Evolutionary conservation across 2,113 vertebrate genomes (phyloP).

Genomic region (Quiscalus mexicanus): DNA sequence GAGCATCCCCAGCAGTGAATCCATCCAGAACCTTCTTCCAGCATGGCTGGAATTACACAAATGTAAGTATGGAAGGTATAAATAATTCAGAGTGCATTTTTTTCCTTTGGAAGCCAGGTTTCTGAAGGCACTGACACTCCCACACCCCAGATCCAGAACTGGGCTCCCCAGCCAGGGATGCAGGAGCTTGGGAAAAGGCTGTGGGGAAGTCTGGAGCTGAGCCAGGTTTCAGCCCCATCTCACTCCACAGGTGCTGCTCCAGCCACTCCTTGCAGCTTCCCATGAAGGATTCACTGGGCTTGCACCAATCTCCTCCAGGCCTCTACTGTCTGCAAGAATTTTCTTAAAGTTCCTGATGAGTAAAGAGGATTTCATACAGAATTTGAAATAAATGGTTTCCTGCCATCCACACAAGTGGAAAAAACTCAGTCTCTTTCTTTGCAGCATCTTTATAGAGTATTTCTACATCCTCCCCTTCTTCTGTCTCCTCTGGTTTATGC

Average conservation of each 20-base stretch:
- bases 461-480: background rate
- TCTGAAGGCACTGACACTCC: background rate
- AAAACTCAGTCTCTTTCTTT: background rate
- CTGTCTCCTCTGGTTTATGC: background rate
- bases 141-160: background rate
- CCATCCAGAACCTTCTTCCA: background rate
- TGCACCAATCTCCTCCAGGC: background rate
- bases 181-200: background rate
- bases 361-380: background rate
- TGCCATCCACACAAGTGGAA: background rate
- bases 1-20: background rate
- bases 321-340: background rate
- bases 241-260: accelerated
- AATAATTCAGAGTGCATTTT: background rate
- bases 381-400: background rate
- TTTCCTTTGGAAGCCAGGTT: background rate
- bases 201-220: background rate
- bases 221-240: background rate
- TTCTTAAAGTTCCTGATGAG: background rate
- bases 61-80: background rate
- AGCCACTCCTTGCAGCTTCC: background rate
- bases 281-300: background rate
- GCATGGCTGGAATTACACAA: background rate
- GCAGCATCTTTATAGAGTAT: background rate
- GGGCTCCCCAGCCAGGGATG: background rate